Evolutionary conservation across 2,888 invertebrate genomes (phyloP).

Genomic region (Opisthograptis luteolata): DNA sequence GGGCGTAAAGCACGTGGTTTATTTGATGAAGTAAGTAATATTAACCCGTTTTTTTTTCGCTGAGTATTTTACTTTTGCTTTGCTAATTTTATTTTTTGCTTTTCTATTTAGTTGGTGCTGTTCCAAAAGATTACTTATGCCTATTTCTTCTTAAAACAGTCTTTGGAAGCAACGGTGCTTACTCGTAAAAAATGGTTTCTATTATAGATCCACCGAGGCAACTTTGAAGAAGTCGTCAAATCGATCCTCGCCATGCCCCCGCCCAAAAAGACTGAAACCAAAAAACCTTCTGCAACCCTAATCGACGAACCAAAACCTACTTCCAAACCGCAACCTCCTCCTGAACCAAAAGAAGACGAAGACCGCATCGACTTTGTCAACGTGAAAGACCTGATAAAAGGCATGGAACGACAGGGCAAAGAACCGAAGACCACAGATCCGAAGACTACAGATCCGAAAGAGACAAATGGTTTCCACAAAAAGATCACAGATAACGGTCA

Average conservation of each 20-base stretch:
- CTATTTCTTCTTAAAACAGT: no score
- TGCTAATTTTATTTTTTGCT: slow-evolving; percentile 6
- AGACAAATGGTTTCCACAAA: slow-evolving; percentile 72
- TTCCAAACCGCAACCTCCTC: slow-evolving; percentile 46
- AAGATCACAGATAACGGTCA: slow-evolving; percentile 66
- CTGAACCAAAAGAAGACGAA: slow-evolving; percentile 67
- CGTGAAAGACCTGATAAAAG: slow-evolving; percentile 86
- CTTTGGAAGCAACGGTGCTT: neutral
- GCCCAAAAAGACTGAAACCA: slow-evolving; percentile 65
- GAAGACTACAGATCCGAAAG: slow-evolving; percentile 55
- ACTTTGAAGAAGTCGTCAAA: slow-evolving; percentile 77
- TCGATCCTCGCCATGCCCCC: slow-evolving; percentile 73
- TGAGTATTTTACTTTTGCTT: slow-evolving; percentile 31
- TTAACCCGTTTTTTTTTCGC: slow-evolving; percentile 17
- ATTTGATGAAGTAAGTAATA: slow-evolving; percentile 9
- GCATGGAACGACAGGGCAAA: slow-evolving; percentile 82
- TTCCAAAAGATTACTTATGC: no score
- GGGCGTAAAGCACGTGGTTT: slow-evolving; percentile 22
- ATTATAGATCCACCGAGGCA: slow-evolving; percentile 84
- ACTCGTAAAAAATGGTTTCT: neutral
- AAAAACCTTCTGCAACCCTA: slow-evolving; percentile 54
- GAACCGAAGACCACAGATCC: slow-evolving; percentile 46
- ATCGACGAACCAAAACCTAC: slow-evolving; percentile 58
- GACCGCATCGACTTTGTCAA: slow-evolving; percentile 82
- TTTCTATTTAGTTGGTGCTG: no score